Conservation (phyloP, 2,797 vertebrate species). For the Brachyalestes nurse region DNA sequence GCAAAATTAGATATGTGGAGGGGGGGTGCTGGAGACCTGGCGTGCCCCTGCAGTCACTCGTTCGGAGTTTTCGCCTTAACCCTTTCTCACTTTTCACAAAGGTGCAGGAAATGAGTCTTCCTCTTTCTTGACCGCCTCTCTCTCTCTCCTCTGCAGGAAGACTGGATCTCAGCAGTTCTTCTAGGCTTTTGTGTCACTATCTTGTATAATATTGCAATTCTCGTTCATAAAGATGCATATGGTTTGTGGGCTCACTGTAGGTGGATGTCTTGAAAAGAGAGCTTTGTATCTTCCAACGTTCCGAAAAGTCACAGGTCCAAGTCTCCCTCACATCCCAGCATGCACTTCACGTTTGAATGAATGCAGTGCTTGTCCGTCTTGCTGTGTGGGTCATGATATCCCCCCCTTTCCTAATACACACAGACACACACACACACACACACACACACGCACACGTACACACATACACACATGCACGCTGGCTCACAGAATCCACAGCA, state of each 20-base stretch:
- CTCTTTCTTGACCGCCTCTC: not conserved
- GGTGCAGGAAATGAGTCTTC: slow-evolving; percentile 47
- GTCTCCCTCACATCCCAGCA: slow-evolving; percentile 79
- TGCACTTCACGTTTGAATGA: slow-evolving; percentile 82
- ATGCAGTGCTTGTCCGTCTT: slow-evolving; percentile 79
- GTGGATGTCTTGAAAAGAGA: slow-evolving; percentile 89
- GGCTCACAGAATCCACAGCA: slow-evolving; percentile 44
- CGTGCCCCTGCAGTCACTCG: slow-evolving; percentile 66
- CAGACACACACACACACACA: not conserved
- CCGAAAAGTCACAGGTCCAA: slow-evolving; percentile 83
- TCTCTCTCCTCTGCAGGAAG: not conserved
- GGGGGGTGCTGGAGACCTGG: slow-evolving; percentile 69
- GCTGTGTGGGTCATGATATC: slow-evolving; percentile 72
- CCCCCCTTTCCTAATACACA: slow-evolving; percentile 20
- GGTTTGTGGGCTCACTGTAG: slow-evolving; percentile 80
- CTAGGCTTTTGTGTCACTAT: slow-evolving; percentile 60
- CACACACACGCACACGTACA: not conserved
- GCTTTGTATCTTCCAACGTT: slow-evolving; percentile 86
- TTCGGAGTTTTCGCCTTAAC: slow-evolving; percentile 67
- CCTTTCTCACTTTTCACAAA: slow-evolving; percentile 74
- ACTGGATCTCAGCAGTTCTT: not conserved
- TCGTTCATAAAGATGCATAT: slow-evolving; percentile 71
- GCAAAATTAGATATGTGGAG: slow-evolving; percentile 83
- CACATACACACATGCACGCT: slow-evolving; percentile 26
- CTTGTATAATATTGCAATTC: slow-evolving; percentile 61